phyloP scores from a whole-genome alignment of 1,140 invertebrate species.

The Drosophila pachea region DNA sequence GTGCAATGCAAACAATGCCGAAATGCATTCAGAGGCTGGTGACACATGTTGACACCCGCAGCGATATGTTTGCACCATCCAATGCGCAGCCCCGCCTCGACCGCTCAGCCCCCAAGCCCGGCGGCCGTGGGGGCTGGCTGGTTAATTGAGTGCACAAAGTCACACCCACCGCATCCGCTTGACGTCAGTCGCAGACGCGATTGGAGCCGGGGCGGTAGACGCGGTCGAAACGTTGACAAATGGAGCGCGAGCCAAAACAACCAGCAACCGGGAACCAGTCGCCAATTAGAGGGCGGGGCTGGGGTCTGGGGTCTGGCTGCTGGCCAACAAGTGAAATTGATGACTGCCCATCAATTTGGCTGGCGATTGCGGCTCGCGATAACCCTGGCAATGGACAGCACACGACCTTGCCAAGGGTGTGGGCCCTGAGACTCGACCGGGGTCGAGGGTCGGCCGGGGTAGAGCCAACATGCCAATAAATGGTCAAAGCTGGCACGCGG shows the following conservation, averaged over 20 bases:
- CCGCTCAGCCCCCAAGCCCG: not conserved
- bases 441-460: not conserved
- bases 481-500: slow-evolving; percentile 63
- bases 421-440: no score
- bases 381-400: slow-evolving; percentile 36
- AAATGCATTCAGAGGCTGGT: slow-evolving; percentile 15
- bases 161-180: slow-evolving; percentile 32
- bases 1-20: not conserved
- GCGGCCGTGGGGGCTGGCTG: slow-evolving; percentile 7
- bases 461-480: slow-evolving; percentile 68
- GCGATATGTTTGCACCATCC: not conserved
- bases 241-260: slow-evolving; percentile 38
- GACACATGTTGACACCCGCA: slow-evolving; percentile 24
- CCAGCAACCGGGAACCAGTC: slow-evolving; percentile 22
- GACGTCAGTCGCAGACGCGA: not conserved
- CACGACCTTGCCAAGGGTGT: slow-evolving; percentile 41
- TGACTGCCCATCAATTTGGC: slow-evolving; percentile 76
- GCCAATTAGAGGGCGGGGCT: not conserved
- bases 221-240: slow-evolving; percentile 58
- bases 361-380: slow-evolving; percentile 51
- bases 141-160: slow-evolving; percentile 65
- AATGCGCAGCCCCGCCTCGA: not conserved
- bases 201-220: slow-evolving; percentile 4
- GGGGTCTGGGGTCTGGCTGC: slow-evolving; percentile 9
- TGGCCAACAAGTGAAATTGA: slow-evolving; percentile 73